phyloP scores from a whole-genome alignment of 2,797 vertebrate species.

The Thamnophis elegans region DNA sequence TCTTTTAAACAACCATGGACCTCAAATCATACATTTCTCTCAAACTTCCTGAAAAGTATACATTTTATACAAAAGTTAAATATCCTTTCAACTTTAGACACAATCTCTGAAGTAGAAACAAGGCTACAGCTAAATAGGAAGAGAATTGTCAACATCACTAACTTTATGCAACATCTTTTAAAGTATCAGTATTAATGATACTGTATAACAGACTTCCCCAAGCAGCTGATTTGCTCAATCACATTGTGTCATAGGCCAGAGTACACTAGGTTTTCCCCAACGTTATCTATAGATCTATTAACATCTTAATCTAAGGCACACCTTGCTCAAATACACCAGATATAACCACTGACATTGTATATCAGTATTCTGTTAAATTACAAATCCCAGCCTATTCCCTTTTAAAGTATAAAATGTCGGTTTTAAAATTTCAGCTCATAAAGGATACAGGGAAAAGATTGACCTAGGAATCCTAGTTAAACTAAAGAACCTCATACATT shows the following conservation, averaged over 20 bases:
- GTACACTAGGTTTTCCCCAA: not conserved
- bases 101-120: not conserved
- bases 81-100: not conserved
- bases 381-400: not conserved
- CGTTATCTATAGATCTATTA: not conserved
- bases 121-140: not conserved
- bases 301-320: not conserved
- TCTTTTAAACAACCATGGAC: not conserved
- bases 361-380: not conserved
- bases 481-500: not conserved
- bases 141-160: not conserved
- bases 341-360: not conserved
- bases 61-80: not conserved
- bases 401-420: not conserved
- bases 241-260: not conserved
- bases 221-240: not conserved
- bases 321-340: not conserved
- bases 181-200: not conserved
- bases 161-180: not conserved
- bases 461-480: not conserved
- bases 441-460: not conserved
- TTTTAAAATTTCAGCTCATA: not conserved
- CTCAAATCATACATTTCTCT: not conserved
- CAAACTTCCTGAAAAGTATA: not conserved
- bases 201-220: not conserved